Evolutionary conservation across 2,113 vertebrate species (phyloP).

Genomic region (Petrocephalus zakoni): DNA sequence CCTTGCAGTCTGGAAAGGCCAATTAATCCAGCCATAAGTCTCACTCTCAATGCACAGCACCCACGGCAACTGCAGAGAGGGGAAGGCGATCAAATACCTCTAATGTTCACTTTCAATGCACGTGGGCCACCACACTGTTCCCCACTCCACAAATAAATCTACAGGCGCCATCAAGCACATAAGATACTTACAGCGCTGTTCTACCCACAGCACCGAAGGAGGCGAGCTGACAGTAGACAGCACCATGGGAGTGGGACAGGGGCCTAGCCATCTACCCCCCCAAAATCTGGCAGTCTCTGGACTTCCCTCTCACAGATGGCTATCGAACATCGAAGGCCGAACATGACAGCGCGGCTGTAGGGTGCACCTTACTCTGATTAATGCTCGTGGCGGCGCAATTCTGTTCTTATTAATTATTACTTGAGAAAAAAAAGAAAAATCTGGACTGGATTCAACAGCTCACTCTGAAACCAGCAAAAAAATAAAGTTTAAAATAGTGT

Average conservation of each 20-base stretch:
- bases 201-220: neutral
- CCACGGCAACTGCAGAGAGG: neutral
- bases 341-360: neutral
- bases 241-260: neutral
- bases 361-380: neutral
- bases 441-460: neutral
- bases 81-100: neutral
- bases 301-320: neutral
- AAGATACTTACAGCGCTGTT: neutral
- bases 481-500: neutral
- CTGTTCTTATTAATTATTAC: neutral
- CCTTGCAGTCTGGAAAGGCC: neutral
- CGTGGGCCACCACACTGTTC: neutral
- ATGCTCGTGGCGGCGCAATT: neutral
- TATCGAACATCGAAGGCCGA: neutral
- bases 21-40: neutral
- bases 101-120: neutral
- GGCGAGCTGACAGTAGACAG: neutral
- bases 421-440: neutral
- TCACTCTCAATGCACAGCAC: neutral
- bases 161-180: neutral
- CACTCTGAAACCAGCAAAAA: neutral
- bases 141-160: neutral
- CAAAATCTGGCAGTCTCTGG: neutral
- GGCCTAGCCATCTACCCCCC: neutral